Percentiles rank a stretch among this genome's conserved stretches.
Evolutionary conservation across 1,140 invertebrate genomes (phyloP).

Genomic region (Pectinophora gossypiella): DNA sequence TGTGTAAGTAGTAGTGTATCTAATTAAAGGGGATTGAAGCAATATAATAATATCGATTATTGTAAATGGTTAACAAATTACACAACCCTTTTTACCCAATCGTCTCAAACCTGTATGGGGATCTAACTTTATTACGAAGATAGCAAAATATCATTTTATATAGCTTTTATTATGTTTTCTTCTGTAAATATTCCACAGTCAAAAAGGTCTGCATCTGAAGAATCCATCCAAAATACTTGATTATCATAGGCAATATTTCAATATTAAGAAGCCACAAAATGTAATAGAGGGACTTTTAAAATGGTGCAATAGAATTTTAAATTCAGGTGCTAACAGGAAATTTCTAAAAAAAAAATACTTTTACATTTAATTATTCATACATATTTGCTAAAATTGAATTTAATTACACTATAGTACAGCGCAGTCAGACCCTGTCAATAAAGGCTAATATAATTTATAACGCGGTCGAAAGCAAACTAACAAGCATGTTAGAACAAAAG

Average conservation of each 20-base stretch:
- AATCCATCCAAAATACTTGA: constrained; percentile 22
- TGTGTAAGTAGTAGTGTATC: constrained; percentile 17
- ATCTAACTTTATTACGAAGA: constrained; percentile 30
- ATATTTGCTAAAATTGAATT: constrained; percentile 66
- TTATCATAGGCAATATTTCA: not conserved
- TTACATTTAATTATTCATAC: constrained; percentile 49
- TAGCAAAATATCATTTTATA: constrained; percentile 41
- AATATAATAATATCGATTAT: constrained; percentile 40
- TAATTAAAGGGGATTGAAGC: constrained; percentile 34
- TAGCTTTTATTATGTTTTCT: not conserved
- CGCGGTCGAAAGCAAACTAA: constrained; percentile 14
- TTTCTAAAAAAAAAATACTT: constrained; percentile 52
- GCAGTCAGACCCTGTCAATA: constrained; percentile 69
- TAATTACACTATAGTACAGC: constrained; percentile 65
- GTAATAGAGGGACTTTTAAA: constrained; percentile 45
- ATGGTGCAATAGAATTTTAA: constrained; percentile 62
- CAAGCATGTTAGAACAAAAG: constrained; percentile 19
- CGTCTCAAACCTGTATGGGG: constrained; percentile 47
- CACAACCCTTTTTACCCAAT: constrained; percentile 68
- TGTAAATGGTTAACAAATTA: constrained; percentile 65
- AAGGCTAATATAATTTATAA: constrained; percentile 59
- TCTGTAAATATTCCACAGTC: constrained; percentile 1
- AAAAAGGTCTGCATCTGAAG: constrained; percentile 16
- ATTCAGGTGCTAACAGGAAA: constrained; percentile 64
- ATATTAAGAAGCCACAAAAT: constrained; percentile 31